A percentile compares a stretch with the other conserved stretches of the same genome.
Conservation (phyloP, 2,113 vertebrate species). For the Muscicapa adusta region DNA sequence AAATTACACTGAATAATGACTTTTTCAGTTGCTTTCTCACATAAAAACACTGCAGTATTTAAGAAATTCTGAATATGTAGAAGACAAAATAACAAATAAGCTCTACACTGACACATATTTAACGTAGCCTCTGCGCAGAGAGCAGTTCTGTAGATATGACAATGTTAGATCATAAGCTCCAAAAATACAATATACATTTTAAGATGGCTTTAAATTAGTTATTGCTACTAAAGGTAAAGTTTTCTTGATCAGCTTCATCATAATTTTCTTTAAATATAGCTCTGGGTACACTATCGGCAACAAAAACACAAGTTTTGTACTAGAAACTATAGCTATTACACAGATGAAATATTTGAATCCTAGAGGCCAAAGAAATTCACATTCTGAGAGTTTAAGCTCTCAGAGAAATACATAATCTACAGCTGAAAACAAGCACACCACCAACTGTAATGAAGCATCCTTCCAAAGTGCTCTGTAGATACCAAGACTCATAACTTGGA, state of each 20-base stretch:
- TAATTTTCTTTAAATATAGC: background rate
- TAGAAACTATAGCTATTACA: background rate
- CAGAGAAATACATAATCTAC: background rate
- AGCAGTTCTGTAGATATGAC: background rate
- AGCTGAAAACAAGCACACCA: background rate
- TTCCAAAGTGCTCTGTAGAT: background rate
- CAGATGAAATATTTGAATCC: background rate
- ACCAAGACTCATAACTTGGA: background rate
- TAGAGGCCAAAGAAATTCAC: slow-evolving; percentile 1
- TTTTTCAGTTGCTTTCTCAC: background rate
- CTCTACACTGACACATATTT: background rate
- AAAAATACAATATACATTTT: background rate
- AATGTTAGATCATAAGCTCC: background rate
- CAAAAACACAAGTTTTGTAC: background rate
- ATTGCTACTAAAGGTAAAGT: background rate
- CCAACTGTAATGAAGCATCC: background rate
- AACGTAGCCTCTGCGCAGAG: background rate
- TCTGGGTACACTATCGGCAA: background rate
- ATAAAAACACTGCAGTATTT: background rate
- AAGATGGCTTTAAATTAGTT: background rate
- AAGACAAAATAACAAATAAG: background rate
- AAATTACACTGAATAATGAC: background rate
- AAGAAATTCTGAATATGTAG: background rate
- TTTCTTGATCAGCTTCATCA: background rate
- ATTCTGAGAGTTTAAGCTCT: background rate